Conservation (phyloP, 2,113 vertebrate genomes). For the Ibidorhyncha struthersii region DNA sequence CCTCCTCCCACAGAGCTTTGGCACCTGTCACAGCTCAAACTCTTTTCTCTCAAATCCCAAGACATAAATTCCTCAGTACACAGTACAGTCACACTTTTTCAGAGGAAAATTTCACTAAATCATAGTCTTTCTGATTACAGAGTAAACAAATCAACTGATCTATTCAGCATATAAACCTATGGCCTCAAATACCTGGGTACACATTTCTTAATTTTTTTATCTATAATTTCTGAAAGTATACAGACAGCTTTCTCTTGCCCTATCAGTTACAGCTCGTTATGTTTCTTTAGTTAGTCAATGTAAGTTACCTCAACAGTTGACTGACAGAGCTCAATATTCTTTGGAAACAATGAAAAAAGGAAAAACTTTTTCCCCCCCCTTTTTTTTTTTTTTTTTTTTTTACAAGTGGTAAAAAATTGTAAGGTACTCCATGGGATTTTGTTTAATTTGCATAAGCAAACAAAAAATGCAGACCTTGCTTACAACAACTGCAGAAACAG, state of each 20-base stretch:
- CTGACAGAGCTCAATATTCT: not conserved
- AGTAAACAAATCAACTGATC: not conserved
- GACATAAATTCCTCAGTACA: not conserved
- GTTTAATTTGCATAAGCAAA: not conserved
- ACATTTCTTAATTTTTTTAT: not conserved
- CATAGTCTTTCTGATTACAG: not conserved
- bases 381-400: not conserved
- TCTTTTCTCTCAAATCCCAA: not conserved
- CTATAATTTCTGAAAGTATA: not conserved
- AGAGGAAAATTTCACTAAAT: not conserved
- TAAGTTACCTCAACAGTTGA: not conserved
- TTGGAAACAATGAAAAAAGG: not conserved
- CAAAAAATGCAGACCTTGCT: not conserved
- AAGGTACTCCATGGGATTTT: not conserved
- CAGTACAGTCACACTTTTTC: not conserved
- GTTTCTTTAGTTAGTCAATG: not conserved
- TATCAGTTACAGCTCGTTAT: not conserved
- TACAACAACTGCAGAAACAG: not conserved
- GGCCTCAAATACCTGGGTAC: not conserved
- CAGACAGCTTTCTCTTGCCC: not conserved
- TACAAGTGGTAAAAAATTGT: not conserved
- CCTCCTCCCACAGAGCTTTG: not conserved
- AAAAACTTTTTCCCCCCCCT: not conserved
- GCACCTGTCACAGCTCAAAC: not conserved
- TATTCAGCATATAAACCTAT: not conserved